Base-by-base conservation (phyloP, 2,888 invertebrate genomes). In the Arctia plantaginis region DNA sequence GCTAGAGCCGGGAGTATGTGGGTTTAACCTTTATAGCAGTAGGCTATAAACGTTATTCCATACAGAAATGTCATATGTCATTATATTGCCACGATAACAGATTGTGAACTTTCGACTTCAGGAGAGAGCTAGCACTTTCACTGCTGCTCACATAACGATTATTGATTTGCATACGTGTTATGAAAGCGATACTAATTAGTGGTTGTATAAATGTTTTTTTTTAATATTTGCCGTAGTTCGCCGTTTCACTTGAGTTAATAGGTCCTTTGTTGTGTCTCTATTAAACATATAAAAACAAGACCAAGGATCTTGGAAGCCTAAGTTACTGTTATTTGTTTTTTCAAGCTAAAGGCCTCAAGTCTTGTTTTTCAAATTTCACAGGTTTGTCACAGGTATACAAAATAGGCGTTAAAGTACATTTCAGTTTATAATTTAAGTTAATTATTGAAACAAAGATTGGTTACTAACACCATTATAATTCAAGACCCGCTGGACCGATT, bases 51-150 rank as follows among this genome's bases (percentile, higher is more conserved):
- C 18, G 51, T 51, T 51, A 10, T 23, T 51, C 10, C 1, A n/a
- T 1, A n/a, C n/a, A 3, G n/a, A 55, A n/a, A 55, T 12, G 55
- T 12, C 55, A 55, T n/a, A 55, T n/a, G n/a, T 55, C 55, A 59
- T 30, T 30, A 30, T 30, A 18, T 62, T 62, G 62, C 18, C 62
- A 30, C 59, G 30, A 30, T 15, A 27, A 62, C 62, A 30, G 12
- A 13, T 7, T 30, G 6, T 62, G 30, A 47, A 30, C 44, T 44
- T 44, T 67, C 8, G n/a, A 81, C 82, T 84, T 71, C 76, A n/a
- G 41, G 83, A 73, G 86, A 88, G 86, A 88, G 88, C 69, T 81
- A 87, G 72, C 74, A 76, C 86, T 88, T 88, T 89, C 88, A 23
- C 70, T 44, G 80, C 81, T 74, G 72, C 70, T 79, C 80, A 78